Base-by-base conservation (phyloP, 2,113 vertebrate species). In the Pangasianodon gigas region DNA sequence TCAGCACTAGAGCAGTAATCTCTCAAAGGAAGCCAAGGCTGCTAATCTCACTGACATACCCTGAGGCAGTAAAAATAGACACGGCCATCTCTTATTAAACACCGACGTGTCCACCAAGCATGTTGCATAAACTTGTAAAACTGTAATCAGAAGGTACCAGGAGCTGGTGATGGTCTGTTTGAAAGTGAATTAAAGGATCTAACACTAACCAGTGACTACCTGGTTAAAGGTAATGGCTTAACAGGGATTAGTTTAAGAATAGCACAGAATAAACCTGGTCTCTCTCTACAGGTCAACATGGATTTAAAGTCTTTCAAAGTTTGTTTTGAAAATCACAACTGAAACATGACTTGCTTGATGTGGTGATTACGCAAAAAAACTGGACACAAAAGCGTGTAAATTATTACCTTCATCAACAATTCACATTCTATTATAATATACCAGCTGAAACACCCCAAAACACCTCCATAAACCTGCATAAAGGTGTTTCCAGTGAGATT, bases 231-330 rank as follows among this genome's bases (percentile, higher is more conserved):
- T 62, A 51, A 51, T 37, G 87, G 56, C 7, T 60, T 67, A 51
- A 67, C 32, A 6, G 56, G 75, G 71, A 79, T 87, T 87, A 87
- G n/a, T 52, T 81, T 62, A 77, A 58, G 44, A 29, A 88, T 51
- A 51, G 65, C 48, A 13, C 77, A 84, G 67, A 75, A 65, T 32
- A n/a, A 48, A 29, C 62, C 29, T 46, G 51, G 29, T 82, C 51
- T 67, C 29, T 26, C 44, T 88, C 44, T 29, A 32, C 37, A 67
- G 75, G 44, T 52, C 54, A 65, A 2, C 3, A 48, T 80, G 14
- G 14, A 48, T 58, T 11, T 84, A 26, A 84, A 60, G 32, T 62
- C n/a, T 67, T 67, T 13, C 3, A 11, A n/a, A 11, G 1, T 24
- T 26, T 9, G 24, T 10, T 62, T 58, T 26, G 21, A 67, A 67